phyloP scores from a whole-genome alignment of 1,140 invertebrate species.

The Aphaenogaster rudis region DNA sequence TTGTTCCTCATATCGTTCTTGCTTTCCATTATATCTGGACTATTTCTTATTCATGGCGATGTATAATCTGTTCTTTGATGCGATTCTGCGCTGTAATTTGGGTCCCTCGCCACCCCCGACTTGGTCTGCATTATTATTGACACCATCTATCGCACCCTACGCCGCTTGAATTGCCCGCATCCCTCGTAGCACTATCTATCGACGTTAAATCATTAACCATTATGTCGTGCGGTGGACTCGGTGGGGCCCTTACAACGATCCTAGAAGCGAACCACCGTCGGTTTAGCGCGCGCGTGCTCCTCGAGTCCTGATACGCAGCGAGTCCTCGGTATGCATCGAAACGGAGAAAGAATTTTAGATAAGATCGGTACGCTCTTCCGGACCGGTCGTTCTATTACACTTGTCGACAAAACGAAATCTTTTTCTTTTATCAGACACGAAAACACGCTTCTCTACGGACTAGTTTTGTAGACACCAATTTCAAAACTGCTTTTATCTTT shows the following conservation, averaged over 20 bases:
- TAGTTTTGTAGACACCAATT: not conserved
- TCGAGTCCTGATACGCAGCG: constrained; percentile 50
- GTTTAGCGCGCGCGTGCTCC: constrained; percentile 42
- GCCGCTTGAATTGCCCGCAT: constrained; percentile 61
- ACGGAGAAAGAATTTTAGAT: constrained; percentile 64
- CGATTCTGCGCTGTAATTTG: not conserved
- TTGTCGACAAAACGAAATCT: constrained; percentile 52
- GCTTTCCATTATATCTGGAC: not conserved
- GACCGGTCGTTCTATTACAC: constrained; percentile 44
- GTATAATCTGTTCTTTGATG: not conserved
- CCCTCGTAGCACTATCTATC: constrained; percentile 39
- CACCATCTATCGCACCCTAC: constrained; percentile 48
- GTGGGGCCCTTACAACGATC: constrained; percentile 36
- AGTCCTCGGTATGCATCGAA: constrained; percentile 45
- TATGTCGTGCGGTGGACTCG: constrained; percentile 52
- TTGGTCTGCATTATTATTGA: constrained; percentile 76
- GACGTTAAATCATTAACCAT: constrained; percentile 73
- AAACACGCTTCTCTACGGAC: constrained; percentile 8
- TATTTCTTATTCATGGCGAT: not conserved
- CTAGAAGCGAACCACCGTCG: constrained; percentile 21
- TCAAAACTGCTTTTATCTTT: not conserved
- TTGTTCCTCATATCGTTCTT: not conserved
- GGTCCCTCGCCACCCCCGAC: not conserved
- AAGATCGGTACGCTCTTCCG: constrained; percentile 52
- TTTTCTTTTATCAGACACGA: constrained; percentile 42